phyloP scores from a whole-genome alignment of 2,888 invertebrate species.

The Idaea biselata region DNA sequence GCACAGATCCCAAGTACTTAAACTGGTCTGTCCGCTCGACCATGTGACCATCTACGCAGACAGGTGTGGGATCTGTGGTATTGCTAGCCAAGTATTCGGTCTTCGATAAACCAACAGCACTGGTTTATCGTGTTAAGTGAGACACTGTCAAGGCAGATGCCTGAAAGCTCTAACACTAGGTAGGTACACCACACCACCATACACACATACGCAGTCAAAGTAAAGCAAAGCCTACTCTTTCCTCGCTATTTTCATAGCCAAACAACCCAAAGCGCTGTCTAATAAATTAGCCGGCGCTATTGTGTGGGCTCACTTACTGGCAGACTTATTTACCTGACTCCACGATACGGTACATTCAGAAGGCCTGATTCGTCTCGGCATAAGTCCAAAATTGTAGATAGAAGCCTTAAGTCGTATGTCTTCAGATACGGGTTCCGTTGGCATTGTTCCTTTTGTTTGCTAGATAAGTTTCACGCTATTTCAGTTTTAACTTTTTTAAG shows the following conservation, averaged over 20 bases:
- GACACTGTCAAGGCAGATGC: no score
- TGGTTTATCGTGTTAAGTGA: no score
- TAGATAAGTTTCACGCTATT: not conserved
- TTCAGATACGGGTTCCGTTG: conserved; percentile 14
- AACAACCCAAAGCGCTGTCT: conserved; percentile 52
- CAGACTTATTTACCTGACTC: conserved; percentile 71
- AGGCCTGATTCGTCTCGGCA: conserved; percentile 30
- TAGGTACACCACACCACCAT: no score
- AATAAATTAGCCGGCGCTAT: conserved; percentile 70
- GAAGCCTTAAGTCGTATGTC: conserved; percentile 10
- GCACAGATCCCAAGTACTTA: no score
- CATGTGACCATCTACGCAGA: no score
- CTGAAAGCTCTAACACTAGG: no score
- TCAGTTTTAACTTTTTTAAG: not conserved
- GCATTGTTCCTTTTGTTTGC: conserved; percentile 12
- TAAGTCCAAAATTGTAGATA: conserved; percentile 29
- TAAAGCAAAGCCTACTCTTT: no score
- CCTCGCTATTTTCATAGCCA: not conserved
- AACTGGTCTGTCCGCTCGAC: no score
- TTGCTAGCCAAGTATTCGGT: no score
- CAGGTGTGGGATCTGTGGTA: no score
- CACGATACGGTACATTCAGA: conserved; percentile 17
- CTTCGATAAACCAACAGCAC: no score
- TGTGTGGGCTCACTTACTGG: conserved; percentile 70
- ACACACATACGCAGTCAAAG: no score